Evolutionary conservation across 2,797 vertebrate species (phyloP), one percentile per base, ranked within the genome.

Genomic region (Micrastur ruficollis): DNA sequence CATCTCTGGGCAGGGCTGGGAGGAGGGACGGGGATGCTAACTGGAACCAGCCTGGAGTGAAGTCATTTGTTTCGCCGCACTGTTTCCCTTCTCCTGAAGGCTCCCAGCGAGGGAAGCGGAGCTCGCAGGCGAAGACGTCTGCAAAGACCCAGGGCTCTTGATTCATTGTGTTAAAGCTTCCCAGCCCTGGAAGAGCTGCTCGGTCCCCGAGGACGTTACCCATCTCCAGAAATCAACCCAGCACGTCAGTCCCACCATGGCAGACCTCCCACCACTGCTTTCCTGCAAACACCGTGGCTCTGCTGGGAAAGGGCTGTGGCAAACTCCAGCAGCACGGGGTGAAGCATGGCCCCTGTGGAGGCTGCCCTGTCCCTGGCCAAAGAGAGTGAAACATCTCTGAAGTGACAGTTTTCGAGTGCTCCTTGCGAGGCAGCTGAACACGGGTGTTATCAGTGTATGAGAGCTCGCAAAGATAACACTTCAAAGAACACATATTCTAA

Each of bases 401-500:
- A 52, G 56, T 5, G 25, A 40, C 73, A 74, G 81, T 87, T 94
- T 68, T 79, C 1, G 1, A 53, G 85, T 4, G 2, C 92, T 95
- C 58, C 82, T 89, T 56, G 31, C 3, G 65, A 97, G 93, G 93
- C 92, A 42, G 87, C 81, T 93, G 29, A 85, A 86, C 79, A 58
- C 1, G 11, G 81, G 76, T 75, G 96, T 98, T 97, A 98, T 98
- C 98, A 86, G 95, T 1, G 0, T 50, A 84, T 85, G 93, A 96
- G 95, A 94, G 93, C 84, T 74, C 92, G 94, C 96, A 91, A 74
- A 98, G 99, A 99, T 99, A 99, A 99, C 98, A 97, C 98, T 99
- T 99, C 99, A 99, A 99, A 99, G 99, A 94, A 90, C 89, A 72
- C 98, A 97, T 89, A 91, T 97, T 98, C 98, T 99, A 98, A 98